phyloP scores from a whole-genome alignment of 23 tunicate species.

The Trididemnum nubilum region DNA sequence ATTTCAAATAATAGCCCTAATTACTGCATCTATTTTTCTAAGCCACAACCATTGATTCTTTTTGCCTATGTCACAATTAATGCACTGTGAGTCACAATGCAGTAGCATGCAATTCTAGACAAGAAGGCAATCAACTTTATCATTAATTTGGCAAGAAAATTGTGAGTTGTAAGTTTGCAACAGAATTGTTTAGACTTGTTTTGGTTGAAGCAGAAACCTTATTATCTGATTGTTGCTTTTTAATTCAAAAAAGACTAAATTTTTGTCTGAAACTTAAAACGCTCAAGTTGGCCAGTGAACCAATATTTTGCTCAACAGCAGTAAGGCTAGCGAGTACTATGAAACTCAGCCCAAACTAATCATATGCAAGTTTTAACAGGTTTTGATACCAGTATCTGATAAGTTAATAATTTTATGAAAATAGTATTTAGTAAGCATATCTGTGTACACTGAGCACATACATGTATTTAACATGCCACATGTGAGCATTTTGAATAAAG shows the following conservation, averaged over 20 bases:
- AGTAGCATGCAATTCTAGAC: too few species aligned
- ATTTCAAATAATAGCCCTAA: too few species aligned
- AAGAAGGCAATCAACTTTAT: background rate
- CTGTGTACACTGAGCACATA: background rate
- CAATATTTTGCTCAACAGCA: background rate
- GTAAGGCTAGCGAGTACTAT: background rate
- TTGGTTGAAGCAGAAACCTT: background rate
- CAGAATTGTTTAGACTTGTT: background rate
- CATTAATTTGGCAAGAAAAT: background rate
- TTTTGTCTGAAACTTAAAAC: background rate
- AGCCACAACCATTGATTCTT: background rate
- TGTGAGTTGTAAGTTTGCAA: background rate
- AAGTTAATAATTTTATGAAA: background rate
- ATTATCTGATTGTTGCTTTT: background rate
- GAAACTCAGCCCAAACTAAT: background rate
- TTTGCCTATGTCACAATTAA: background rate
- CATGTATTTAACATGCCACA: background rate
- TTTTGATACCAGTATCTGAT: background rate
- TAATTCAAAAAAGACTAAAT: background rate
- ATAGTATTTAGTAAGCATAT: background rate
- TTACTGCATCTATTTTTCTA: background rate
- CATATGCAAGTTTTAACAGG: background rate
- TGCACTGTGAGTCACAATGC: background rate
- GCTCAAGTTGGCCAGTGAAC: background rate
- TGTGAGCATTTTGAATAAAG: background rate